phyloP scores from a whole-genome alignment of 2,113 vertebrate genomes.

The Prunella fulvescens region DNA sequence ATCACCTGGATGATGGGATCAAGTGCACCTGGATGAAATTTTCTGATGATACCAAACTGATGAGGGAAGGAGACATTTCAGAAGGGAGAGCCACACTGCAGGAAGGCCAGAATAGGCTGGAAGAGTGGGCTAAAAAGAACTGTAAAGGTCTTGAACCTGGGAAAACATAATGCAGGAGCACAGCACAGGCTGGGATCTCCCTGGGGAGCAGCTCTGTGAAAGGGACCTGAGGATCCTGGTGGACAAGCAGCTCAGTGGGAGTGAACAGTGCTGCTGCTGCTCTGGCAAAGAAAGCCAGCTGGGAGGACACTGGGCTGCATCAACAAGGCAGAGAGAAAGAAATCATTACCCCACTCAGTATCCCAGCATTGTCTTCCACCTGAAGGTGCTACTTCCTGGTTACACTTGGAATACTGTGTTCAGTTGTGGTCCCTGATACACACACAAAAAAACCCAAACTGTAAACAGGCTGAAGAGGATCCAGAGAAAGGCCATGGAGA shows the following conservation, averaged over 20 bases:
- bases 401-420: neutral
- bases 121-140: neutral
- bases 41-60: neutral
- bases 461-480: neutral
- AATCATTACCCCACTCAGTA: neutral
- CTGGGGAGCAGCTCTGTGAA: neutral
- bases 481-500: neutral
- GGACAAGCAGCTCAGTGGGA: neutral
- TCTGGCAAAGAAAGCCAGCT: neutral
- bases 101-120: neutral
- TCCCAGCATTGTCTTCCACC: neutral
- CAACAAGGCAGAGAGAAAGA: too few species aligned
- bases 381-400: neutral
- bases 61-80: neutral
- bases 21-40: neutral
- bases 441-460: neutral
- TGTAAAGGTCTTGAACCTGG: neutral
- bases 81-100: neutral
- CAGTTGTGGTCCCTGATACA: neutral
- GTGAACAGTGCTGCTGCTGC: neutral
- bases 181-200: neutral
- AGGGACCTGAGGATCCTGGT: neutral
- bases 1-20: neutral
- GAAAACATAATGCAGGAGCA: neutral
- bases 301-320: neutral